Evolutionary conservation across 2,888 invertebrate species (phyloP).

Genomic region (Chalcosyrphus nemorum): DNA sequence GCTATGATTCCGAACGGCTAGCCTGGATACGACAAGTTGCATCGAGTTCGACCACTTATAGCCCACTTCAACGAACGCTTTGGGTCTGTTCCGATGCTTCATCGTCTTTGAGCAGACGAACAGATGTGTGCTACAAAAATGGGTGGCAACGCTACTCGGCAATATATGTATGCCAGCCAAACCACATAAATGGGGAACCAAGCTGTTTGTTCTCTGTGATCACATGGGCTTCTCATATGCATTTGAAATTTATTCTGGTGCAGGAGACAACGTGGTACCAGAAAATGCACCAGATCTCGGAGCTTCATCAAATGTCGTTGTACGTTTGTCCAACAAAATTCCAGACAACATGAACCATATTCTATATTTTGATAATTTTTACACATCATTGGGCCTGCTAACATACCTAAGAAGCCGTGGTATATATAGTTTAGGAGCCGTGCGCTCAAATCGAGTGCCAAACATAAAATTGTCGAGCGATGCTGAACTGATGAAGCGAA

Average conservation of each 20-base stretch:
- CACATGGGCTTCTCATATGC: background rate
- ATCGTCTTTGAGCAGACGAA: constrained; percentile 5
- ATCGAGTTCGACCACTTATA: background rate
- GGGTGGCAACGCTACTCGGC: background rate
- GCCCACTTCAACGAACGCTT: constrained; percentile 16
- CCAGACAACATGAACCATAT: too few relatives aligned
- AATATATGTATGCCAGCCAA: background rate
- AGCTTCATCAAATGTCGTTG: too few relatives aligned
- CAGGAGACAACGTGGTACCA: too few relatives aligned
- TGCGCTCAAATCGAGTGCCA: too few relatives aligned
- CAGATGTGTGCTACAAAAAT: constrained; percentile 9
- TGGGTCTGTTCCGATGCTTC: constrained; percentile 10
- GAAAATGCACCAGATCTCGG: too few relatives aligned
- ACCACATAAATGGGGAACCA: background rate
- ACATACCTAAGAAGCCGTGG: too few relatives aligned
- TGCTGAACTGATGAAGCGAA: too few relatives aligned
- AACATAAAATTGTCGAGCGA: too few relatives aligned
- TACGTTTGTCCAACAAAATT: too few relatives aligned
- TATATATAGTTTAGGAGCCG: too few relatives aligned
- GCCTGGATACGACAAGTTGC: background rate
- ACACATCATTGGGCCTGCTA: too few relatives aligned
- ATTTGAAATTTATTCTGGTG: background rate
- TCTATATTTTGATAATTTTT: too few relatives aligned
- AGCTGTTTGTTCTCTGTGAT: background rate
- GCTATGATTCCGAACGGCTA: background rate